Evolutionary conservation across 92 coral and sea anemone species (phyloP), one percentile per base, ranked within the genome.

Genomic region (Palythoa grandiflora): DNA sequence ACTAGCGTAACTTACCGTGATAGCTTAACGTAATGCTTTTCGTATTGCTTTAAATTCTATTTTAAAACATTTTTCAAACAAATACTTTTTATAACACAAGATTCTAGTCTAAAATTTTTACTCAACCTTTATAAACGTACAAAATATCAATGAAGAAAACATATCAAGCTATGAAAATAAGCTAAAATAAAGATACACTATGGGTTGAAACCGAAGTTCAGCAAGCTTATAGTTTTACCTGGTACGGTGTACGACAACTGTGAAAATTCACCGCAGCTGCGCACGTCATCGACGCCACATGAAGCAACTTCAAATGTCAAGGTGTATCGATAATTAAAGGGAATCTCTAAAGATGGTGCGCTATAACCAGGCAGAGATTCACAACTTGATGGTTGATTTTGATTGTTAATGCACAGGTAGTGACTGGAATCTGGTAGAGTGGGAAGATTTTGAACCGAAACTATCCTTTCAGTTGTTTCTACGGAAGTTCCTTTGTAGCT

Each of bases 241-340:
- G 78, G 78, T 38, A 73, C 39, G 55, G 4, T 7, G 35, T 38
- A 73, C 17, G 39, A 3, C 54, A 73, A 16, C 7, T 39, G 53
- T 19, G 78, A 73, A 17, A 73, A 16, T 39, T 55, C 78, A 73
- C n/a, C n/a, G n/a, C 78, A 73, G 16, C 78, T 73, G 3, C n/a
- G 78, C n/a, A 73, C 4, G 12, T 73, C 55, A 48, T 38, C 78
- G 36, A 44, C 78, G 17, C 55, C 53, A 44, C 78, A 73, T 8
- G 78, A 73, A 14, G 54, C 78, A 40, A 73, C 48, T 17, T 73
- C 78, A 50, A 73, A 73, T 9, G 14, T 40, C 53, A 73, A 0
- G 12, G 5, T 48, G 39, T 39, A 73, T 11, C 78, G 78, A 73
- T 73, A 73, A 73, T n/a, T 37, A 73, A 73, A 73, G 6, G 52